Conservation (phyloP, 2,113 vertebrate genomes). For the Cyprinodon brontotheroides region DNA sequence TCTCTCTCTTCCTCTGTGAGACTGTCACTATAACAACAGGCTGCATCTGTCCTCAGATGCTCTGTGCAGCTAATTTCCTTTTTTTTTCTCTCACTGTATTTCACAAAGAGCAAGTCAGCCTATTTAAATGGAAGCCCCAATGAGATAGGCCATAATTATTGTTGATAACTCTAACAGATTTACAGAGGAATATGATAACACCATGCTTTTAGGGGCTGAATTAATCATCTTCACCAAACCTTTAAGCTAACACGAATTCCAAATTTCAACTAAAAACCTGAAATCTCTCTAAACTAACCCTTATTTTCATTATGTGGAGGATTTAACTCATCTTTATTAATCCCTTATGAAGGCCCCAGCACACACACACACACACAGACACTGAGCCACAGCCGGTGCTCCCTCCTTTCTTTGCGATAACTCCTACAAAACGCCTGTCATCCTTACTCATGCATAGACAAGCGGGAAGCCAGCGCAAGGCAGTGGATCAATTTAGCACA, state of each 20-base stretch:
- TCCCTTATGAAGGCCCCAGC: slow-evolving; percentile 25
- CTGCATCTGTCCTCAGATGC: slow-evolving; percentile 34
- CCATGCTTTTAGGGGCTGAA: slow-evolving; percentile 27
- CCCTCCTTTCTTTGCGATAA: slow-evolving; percentile 56
- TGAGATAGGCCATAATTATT: slow-evolving; percentile 41
- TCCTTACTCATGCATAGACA: slow-evolving; percentile 63
- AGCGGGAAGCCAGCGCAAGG: slow-evolving; percentile 56
- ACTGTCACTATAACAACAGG: slow-evolving; percentile 66
- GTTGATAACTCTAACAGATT: slow-evolving; percentile 37
- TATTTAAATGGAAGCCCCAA: slow-evolving; percentile 41
- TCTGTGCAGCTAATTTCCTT: slow-evolving; percentile 12
- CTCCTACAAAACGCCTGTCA: slow-evolving; percentile 78
- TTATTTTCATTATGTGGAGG: slow-evolving; percentile 1
- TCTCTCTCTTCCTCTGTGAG: slow-evolving; percentile 33
- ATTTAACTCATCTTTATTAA: slow-evolving; percentile 12
- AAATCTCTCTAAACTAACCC: slow-evolving; percentile 4
- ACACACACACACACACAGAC: slow-evolving; percentile 16
- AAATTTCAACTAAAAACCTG: slow-evolving; percentile 17
- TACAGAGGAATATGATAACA: not conserved
- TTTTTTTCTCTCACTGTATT: slow-evolving; percentile 14
- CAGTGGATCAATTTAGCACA: slow-evolving; percentile 73
- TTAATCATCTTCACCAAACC: not conserved
- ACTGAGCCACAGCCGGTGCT: slow-evolving; percentile 29
- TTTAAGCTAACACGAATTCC: slow-evolving; percentile 4
- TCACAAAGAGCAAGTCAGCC: slow-evolving; percentile 8